Percentiles rank a stretch among this genome's conserved stretches.
phyloP scores from a whole-genome alignment of 2,888 invertebrate genomes.

The Stratiomys singularior region DNA sequence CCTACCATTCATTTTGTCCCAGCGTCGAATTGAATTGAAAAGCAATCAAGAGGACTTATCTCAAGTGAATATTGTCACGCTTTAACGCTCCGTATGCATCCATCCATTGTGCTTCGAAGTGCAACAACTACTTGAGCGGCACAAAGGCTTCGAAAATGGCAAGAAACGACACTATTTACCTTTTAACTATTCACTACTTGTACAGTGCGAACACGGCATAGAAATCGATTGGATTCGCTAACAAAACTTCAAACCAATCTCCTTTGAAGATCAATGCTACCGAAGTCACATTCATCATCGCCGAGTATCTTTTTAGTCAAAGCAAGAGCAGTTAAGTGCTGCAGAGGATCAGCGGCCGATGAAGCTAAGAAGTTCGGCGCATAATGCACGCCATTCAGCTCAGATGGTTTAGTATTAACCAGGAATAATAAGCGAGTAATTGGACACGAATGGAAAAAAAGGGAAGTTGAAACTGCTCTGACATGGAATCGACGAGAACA shows the following conservation, averaged over 20 bases:
- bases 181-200: slow-evolving; percentile 6
- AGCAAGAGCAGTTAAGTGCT: slow-evolving; percentile 17
- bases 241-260: slow-evolving; percentile 40
- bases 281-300: slow-evolving; percentile 46
- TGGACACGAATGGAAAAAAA: slow-evolving; percentile 46
- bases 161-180: slow-evolving; percentile 34
- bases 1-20: not conserved
- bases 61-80: slow-evolving; percentile 28
- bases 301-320: slow-evolving; percentile 40
- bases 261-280: slow-evolving; percentile 46
- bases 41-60: slow-evolving; percentile 24
- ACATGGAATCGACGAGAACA: slow-evolving; percentile 9
- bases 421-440: slow-evolving; percentile 47
- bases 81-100: slow-evolving; percentile 20
- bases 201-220: slow-evolving; percentile 9
- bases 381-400: slow-evolving; percentile 27
- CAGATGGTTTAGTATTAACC: slow-evolving; percentile 30
- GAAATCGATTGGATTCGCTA: slow-evolving; percentile 45
- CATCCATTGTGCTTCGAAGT: slow-evolving; percentile 14
- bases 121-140: slow-evolving; percentile 16
- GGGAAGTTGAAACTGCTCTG: slow-evolving; percentile 18
- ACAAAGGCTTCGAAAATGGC: slow-evolving; percentile 1
- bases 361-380: not conserved
- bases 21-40: slow-evolving; percentile 13
- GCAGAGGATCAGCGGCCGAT: not conserved